Conservation (phyloP, 2,113 vertebrate genomes). For the Cryptotis parvus region DNA sequence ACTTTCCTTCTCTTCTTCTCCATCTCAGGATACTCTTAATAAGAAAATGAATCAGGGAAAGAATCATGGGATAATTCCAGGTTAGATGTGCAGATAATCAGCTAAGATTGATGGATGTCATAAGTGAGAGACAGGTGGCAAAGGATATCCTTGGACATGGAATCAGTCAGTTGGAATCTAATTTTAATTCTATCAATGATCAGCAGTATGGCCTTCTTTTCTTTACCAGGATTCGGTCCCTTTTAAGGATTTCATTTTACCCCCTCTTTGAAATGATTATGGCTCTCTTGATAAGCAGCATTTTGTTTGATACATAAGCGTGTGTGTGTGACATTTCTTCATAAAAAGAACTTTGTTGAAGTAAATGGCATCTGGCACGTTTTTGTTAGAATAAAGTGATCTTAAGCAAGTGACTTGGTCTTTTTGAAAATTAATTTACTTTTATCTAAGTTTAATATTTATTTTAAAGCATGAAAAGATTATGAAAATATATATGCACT, state of each 20-base stretch:
- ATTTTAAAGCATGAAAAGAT: background rate
- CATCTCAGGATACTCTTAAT: background rate
- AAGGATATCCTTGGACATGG: background rate
- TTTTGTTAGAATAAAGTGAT: background rate
- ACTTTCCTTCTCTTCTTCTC: background rate
- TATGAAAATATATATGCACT: background rate
- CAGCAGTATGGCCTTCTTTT: background rate
- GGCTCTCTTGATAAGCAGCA: background rate
- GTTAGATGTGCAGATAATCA: background rate
- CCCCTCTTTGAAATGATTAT: background rate
- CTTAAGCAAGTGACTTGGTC: background rate
- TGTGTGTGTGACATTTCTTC: background rate
- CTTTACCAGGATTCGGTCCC: background rate
- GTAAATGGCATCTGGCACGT: background rate
- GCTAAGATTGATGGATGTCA: background rate
- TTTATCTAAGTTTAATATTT: conserved; percentile 2
- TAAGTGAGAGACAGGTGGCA: background rate
- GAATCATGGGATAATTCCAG: background rate
- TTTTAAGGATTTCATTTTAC: background rate
- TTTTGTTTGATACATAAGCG: background rate
- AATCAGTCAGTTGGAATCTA: background rate
- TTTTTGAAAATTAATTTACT: background rate
- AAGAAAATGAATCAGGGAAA: too few species aligned
- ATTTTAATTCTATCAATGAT: background rate
- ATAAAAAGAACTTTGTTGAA: background rate